Base-by-base conservation (phyloP, 2,888 invertebrate species). In the Acleris holmiana region DNA sequence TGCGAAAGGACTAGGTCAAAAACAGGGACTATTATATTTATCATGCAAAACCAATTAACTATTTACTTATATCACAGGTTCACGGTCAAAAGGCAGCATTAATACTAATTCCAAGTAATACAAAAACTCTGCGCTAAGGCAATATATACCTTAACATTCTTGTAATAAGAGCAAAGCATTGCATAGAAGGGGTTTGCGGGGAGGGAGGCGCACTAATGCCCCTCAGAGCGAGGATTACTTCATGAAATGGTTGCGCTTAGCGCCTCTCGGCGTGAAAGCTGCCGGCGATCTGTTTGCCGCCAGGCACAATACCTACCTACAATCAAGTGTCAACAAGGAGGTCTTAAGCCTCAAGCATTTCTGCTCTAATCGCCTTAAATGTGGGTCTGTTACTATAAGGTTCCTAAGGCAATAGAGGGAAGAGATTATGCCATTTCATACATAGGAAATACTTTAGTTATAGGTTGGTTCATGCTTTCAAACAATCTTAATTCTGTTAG, bases 181-280 rank as follows among this genome's bases (percentile, higher is more conserved):
- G 82, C 82, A 83, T 67, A 69, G 76, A 61, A 59, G 51, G 66
- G 70, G 71, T 65, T 70, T 68, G 67, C 68, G 69, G 66, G 76
- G 58, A 69, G 64, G 71, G 68, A 70, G 78, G 69, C 77, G 74
- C 78, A 77, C 83, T 89, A 89, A 89, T 87, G 82, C 88, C 83
- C 72, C 82, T 74, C 80, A 66, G 76, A 82, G 83, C 81, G 81
- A 79, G 87, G 89, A 89, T 89, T 89, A 89, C 82, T 83, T 82
- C 83, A 80, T 86, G 84, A 80, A 86, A 83, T 84, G 83, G 85
- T 85, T 79, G 80, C 81, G 83, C 83, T 86, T 84, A 86, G 79
- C 80, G 80, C 79, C 85, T 83, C 82, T 83, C 78, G 72, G 76
- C 82, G 84, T 83, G 78, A 85, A 86, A 85, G 86, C 86, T 80